phyloP scores from a whole-genome alignment of 2,797 vertebrate genomes.

The Semotilus atromaculatus region DNA sequence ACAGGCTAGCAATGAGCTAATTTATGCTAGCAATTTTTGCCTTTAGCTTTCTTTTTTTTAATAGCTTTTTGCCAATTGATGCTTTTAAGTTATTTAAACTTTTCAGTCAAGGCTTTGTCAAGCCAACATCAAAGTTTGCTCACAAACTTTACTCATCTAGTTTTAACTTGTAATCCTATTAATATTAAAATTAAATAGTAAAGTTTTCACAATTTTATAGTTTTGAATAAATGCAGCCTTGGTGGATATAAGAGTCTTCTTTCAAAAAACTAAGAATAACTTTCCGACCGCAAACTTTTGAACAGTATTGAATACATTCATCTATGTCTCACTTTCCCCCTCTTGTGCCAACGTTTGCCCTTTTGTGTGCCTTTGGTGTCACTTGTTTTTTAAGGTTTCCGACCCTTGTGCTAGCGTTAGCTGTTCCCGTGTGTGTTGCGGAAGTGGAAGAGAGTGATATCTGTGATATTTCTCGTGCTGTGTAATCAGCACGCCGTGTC shows the following conservation, averaged over 20 bases:
- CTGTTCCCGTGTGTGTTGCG: not conserved
- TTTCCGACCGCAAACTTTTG: not conserved
- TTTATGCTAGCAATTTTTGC: no score
- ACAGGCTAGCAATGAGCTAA: no score
- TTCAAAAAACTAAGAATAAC: not conserved
- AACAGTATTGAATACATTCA: not conserved
- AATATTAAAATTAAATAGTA: not conserved
- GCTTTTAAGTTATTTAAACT: no score
- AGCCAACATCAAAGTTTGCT: no score
- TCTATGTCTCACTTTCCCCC: not conserved
- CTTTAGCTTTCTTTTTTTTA: no score
- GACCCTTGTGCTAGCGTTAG: not conserved
- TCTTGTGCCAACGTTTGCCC: not conserved
- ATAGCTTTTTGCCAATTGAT: no score
- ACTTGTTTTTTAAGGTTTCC: not conserved
- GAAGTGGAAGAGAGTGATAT: slow-evolving; percentile 18
- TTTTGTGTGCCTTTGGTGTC: not conserved
- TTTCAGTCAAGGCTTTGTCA: no score
- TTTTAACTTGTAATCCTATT: no score
- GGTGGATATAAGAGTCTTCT: not conserved
- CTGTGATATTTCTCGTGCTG: not conserved
- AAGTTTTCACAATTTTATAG: not conserved
- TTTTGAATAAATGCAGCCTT: not conserved
- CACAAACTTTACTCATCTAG: no score
- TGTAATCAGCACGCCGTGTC: slow-evolving; percentile 29